Percentiles rank a stretch among this genome's conserved stretches.
phyloP scores from a whole-genome alignment of 2,113 vertebrate genomes.

The Brachyhypopomus gauderio region DNA sequence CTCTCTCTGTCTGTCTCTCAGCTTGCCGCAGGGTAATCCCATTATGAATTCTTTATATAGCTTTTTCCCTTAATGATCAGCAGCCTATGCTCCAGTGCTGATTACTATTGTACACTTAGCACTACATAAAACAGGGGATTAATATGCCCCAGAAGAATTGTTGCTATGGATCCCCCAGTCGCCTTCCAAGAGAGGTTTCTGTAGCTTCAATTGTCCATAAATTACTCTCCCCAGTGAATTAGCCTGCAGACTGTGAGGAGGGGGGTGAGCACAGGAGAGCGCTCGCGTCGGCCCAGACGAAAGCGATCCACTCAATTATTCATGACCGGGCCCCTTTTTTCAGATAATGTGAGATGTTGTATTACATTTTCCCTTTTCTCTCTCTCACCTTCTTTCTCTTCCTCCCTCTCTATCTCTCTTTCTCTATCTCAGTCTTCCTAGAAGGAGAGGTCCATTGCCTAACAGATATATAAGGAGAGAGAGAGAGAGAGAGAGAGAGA shows the following conservation, averaged over 20 bases:
- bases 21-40: constrained; percentile 98
- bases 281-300: constrained; percentile 81
- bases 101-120: constrained; percentile 99
- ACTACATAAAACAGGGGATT: constrained; percentile 99
- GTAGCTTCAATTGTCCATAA: constrained; percentile 99
- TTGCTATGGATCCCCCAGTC: constrained; percentile 98
- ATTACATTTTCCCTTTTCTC: constrained; percentile 55
- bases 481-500: constrained; percentile 32
- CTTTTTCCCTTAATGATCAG: constrained; percentile 99
- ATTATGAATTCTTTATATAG: constrained; percentile 99
- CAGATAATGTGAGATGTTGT: constrained; percentile 71
- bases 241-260: constrained; percentile 89
- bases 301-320: constrained; percentile 93
- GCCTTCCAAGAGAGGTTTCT: constrained; percentile 97
- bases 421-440: constrained; percentile 38
- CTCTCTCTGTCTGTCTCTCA: constrained; percentile 73
- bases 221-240: constrained; percentile 98
- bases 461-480: background rate
- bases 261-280: constrained; percentile 88
- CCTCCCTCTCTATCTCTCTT: background rate
- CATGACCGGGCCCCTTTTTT: constrained; percentile 86
- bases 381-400: constrained; percentile 11
- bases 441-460: constrained; percentile 20
- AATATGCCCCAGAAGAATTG: constrained; percentile 99
- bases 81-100: constrained; percentile 97